Evolutionary conservation across 1,140 invertebrate species (phyloP).

Genomic region (Drosophila watanabei): DNA sequence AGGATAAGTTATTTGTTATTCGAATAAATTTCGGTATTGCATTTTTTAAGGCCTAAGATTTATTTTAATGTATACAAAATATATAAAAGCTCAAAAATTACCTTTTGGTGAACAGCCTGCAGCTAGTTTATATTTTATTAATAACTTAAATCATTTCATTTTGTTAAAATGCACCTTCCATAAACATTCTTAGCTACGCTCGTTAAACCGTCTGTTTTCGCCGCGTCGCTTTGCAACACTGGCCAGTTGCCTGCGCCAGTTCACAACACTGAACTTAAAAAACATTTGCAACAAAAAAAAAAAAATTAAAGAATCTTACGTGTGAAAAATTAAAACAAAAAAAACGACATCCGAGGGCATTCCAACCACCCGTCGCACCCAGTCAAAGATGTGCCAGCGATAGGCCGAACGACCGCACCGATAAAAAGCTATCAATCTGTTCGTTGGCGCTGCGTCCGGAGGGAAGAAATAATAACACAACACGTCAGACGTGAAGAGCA

Average conservation of each 20-base stretch:
- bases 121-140: not conserved
- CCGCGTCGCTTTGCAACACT: conserved; percentile 40
- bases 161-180: not conserved
- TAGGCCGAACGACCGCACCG: conserved; percentile 28
- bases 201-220: conserved; percentile 17
- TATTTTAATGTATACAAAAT: too few relatives aligned
- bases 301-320: conserved; percentile 69
- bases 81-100: not conserved
- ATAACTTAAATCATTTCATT: not conserved
- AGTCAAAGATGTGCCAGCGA: conserved; percentile 55
- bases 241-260: not conserved
- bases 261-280: conserved; percentile 28
- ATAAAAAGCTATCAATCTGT: conserved; percentile 42
- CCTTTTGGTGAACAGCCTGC: not conserved
- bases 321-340: conserved; percentile 63
- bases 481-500: conserved; percentile 69
- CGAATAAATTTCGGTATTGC: rapidly evolving
- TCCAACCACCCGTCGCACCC: conserved; percentile 16
- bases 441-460: conserved; percentile 7
- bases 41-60: not conserved
- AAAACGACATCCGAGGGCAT: conserved; percentile 24
- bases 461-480: conserved; percentile 77
- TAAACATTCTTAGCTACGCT: not conserved
- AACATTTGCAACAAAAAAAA: conserved; percentile 71
- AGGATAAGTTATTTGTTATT: not conserved